Base-by-base conservation (phyloP, 2,797 vertebrate species). In the Anguilla megastoma region DNA sequence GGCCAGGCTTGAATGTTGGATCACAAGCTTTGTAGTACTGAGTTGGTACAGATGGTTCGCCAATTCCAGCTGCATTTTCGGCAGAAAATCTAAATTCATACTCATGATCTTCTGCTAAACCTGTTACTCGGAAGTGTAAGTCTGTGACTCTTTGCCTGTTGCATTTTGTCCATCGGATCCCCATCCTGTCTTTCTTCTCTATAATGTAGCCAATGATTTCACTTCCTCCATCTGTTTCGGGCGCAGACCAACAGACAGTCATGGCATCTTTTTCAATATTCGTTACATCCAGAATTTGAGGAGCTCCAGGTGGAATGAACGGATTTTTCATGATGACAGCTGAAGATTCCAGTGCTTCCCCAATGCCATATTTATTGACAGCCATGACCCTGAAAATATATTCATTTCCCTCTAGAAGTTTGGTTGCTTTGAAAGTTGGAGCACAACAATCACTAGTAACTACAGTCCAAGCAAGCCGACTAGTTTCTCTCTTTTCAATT, bases 361-460 rank as follows among this genome's bases (percentile, higher is more conserved):
- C 97, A 89, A 96, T 89, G 87, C 99, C 99, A 0, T 97, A 97
- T 91, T 96, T 97, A 93, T 99, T 99, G 90, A 97, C 97, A 90
- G 99, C 98, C 97, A 97, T 98, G 90, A 99, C 96, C 91, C 98
- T 97, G 97, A 99, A 99, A 89, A 98, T 92, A 66, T 99, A 99
- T 89, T 99, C 98, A 91, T 99, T 98, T 87, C 98, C 97, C 95
- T 99, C 98, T 88, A 99, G 94, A 90, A 99, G 95, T 93, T 99
- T 99, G 91, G 97, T 98, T 92, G 99, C 96, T 96, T 98, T 99
- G 90, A 97, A 94, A 91, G 95, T 95, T 92, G 97, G 97, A 86
- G 95, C 96, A 85, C 96, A 93, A 93, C 98, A 97, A 41, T 96
- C 97, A 91, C 95, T 95, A 89, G 96, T 95, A 91, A 99, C 98